phyloP scores from a whole-genome alignment of 2,797 vertebrate genomes.

The Streptopelia turtur region DNA sequence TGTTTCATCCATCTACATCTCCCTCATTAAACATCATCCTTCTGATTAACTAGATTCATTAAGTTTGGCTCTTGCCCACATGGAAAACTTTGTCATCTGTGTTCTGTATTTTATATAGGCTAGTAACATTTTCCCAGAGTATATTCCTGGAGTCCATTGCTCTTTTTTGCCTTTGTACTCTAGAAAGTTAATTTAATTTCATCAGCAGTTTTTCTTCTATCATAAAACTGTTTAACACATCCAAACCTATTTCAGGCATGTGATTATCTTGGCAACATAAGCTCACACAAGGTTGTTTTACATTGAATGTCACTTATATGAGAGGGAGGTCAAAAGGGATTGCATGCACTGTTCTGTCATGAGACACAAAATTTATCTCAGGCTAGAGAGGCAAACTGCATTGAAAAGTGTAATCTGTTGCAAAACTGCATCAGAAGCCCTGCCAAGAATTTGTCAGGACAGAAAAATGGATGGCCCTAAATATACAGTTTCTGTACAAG shows the following conservation, averaged over 20 bases:
- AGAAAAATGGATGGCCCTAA: neutral
- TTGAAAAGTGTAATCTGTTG: neutral
- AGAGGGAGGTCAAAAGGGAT: neutral
- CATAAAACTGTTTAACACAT: neutral
- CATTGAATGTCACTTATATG: neutral
- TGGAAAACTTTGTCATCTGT: neutral
- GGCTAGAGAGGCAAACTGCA: neutral
- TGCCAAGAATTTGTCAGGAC: neutral
- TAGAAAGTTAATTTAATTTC: constrained; percentile 13
- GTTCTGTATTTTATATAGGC: neutral
- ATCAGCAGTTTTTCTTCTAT: neutral
- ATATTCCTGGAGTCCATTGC: neutral
- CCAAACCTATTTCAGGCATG: neutral
- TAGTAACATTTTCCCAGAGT: neutral
- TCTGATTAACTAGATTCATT: constrained; percentile 14
- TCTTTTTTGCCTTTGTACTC: neutral
- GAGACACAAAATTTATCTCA: neutral
- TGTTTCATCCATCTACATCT: neutral
- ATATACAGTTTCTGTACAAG: neutral
- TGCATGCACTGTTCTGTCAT: neutral
- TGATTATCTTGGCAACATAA: neutral
- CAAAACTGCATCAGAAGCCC: neutral
- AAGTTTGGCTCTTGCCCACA: neutral
- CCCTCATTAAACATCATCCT: neutral
- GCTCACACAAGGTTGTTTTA: neutral